A percentile compares a stretch with the other conserved stretches of the same genome.
Evolutionary conservation across 2,888 invertebrate species (phyloP).

Genomic region (Schizotus pectinicornis): DNA sequence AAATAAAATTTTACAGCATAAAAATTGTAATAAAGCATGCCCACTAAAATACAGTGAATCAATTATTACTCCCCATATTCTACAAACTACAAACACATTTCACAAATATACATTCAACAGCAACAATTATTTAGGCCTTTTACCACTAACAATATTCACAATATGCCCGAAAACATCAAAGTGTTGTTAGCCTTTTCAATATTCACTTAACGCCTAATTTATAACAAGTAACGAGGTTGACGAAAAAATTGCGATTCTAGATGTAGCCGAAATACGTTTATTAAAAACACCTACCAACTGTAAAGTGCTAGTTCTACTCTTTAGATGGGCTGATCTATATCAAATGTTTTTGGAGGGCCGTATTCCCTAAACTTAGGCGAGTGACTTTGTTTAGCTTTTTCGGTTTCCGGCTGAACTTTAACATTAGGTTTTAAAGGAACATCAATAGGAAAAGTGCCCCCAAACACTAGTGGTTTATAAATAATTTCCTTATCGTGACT

Average conservation of each 20-base stretch:
- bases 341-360: conserved; percentile 63
- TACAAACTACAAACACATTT: neutral
- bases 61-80: too few species aligned
- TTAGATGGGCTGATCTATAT: conserved; percentile 65
- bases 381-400: conserved; percentile 28
- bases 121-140: conserved; percentile 7
- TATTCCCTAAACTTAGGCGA: conserved; percentile 52
- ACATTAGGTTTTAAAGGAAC: conserved; percentile 59
- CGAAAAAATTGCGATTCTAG: neutral
- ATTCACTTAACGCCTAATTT: neutral
- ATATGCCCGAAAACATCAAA: neutral
- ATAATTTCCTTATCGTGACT: conserved; percentile 48
- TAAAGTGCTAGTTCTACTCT: too few species aligned
- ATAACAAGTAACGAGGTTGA: too few species aligned
- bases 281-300: too few species aligned
- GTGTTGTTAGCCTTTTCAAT: too few species aligned
- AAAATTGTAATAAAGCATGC: conserved; percentile 19
- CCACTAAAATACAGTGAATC: too few species aligned
- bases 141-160: neutral
- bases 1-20: conserved; percentile 24
- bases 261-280: neutral
- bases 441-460: conserved; percentile 88
- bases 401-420: conserved; percentile 22
- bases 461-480: conserved; percentile 76
- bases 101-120: conserved; percentile 3